Percentiles rank a stretch among this genome's conserved stretches.
Conservation (phyloP, 2,113 vertebrate genomes). For the Epinephelus cyanopodus region DNA sequence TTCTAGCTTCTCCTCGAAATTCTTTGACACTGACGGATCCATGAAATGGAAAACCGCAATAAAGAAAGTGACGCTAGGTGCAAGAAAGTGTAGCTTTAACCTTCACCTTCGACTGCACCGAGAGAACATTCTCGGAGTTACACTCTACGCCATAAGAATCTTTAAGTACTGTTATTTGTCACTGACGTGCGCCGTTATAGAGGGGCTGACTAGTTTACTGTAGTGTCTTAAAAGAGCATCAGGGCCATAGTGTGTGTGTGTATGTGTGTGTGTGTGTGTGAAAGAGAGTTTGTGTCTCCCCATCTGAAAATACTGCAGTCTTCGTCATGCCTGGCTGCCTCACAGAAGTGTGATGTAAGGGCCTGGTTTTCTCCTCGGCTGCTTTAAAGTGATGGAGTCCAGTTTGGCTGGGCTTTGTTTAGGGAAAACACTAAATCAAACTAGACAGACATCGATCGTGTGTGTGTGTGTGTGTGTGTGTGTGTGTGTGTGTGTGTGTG, state of each 20-base stretch:
- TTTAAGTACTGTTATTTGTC: not conserved
- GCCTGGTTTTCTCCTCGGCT: conserved; percentile 23
- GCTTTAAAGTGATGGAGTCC: conserved; percentile 54
- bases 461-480: not conserved
- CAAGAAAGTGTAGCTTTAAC: conserved; percentile 15
- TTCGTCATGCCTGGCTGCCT: conserved; percentile 62
- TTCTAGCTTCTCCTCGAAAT: too few relatives aligned
- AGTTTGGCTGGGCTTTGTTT: conserved; percentile 40
- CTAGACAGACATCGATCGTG: conserved; percentile 27
- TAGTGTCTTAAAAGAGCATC: not conserved
- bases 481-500: not conserved
- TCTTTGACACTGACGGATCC: conserved; percentile 5
- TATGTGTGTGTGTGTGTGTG: not conserved
- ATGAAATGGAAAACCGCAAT: not conserved
- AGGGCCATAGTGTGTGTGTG: not conserved
- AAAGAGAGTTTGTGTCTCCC: conserved; percentile 26
- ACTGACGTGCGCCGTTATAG: not conserved
- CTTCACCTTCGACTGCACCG: conserved; percentile 9
- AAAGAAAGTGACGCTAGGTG: not conserved
- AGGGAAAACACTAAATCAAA: conserved; percentile 40
- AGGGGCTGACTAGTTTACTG: conserved; percentile 4
- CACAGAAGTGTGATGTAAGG: conserved; percentile 68
- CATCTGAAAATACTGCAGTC: conserved; percentile 69
- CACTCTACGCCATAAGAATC: not conserved
- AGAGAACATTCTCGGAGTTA: not conserved